phyloP scores from a whole-genome alignment of 2,113 vertebrate genomes.

The Tyrannus savana region DNA sequence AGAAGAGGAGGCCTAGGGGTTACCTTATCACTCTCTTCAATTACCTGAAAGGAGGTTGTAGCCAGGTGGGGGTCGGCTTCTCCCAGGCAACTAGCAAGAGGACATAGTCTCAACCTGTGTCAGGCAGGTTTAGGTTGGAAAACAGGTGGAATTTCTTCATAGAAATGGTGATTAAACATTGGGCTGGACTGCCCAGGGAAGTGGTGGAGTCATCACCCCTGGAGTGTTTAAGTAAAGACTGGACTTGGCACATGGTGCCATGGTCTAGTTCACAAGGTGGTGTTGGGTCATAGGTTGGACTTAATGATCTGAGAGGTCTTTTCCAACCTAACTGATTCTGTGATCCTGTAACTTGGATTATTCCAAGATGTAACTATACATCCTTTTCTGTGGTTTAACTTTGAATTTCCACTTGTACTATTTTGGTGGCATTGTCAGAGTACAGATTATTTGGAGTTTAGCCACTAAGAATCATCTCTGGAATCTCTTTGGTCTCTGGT shows the following conservation, averaged over 20 bases:
- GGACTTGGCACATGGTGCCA: not conserved
- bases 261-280: not conserved
- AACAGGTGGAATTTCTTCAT: not conserved
- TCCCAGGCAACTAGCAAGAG: fast-evolving
- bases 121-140: not conserved
- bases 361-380: not conserved
- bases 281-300: not conserved
- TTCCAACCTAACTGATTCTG: not conserved
- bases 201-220: not conserved
- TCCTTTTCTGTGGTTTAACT: not conserved
- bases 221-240: not conserved
- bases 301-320: not conserved
- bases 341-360: not conserved
- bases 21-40: not conserved
- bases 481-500: not conserved
- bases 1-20: not conserved
- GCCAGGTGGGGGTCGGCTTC: not conserved
- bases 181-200: not conserved
- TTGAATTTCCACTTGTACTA: fast-evolving
- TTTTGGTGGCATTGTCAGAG: not conserved
- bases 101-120: not conserved
- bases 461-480: not conserved
- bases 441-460: not conserved
- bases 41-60: not conserved
- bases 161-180: not conserved